Base-by-base conservation (phyloP, 2,113 vertebrate genomes). In the Chloebia gouldiae region DNA sequence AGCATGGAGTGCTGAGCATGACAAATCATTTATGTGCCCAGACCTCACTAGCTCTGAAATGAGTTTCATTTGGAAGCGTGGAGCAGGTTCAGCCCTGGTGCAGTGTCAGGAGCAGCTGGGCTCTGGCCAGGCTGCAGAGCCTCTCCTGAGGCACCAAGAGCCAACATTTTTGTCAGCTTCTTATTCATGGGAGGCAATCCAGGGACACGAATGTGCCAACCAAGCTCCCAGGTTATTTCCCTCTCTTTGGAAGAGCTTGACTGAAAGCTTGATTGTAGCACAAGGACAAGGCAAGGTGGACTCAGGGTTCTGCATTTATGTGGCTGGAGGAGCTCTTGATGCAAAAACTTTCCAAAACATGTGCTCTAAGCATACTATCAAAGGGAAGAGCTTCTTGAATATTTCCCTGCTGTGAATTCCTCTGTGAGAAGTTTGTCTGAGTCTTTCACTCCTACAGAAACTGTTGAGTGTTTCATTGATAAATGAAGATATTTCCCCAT, bases 1-100 rank as follows among this genome's bases (percentile, higher is more conserved):
- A 90, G 71, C 82, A 75, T 9, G n/a, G 87, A 92, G 85, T 71
- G 88, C 80, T 84, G 95, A 93, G 88, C 93, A 28, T 92, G 79
- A 92, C 86, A 69, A 90, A 95, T 90, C n/a, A 21, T 72, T 94
- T 92, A 53, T 86, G 90, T 92, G 88, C 82, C 64, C 39, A 21
- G 64, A 40, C 40, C 56, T 92, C 23, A 1, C 51, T 71, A 42
- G 60, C 13, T 90, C n/a, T 71, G 90, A 15, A 57, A 15, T 33
- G 68, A 60, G 44, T 79, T 86, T 72, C 22, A 5, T 49, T 73
- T 75, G 22, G 75, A 71, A 72, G 42, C 16, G 9, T 18, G 16
- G 75, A 57, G 5, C 21, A 28, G 85, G 61, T 33, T 40, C n/a
- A 68, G 71, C 20, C 0, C 0, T 24, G 35, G 44, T 42, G 90